phyloP scores from a whole-genome alignment of 2,797 vertebrate genomes.

The Ispidina picta region DNA sequence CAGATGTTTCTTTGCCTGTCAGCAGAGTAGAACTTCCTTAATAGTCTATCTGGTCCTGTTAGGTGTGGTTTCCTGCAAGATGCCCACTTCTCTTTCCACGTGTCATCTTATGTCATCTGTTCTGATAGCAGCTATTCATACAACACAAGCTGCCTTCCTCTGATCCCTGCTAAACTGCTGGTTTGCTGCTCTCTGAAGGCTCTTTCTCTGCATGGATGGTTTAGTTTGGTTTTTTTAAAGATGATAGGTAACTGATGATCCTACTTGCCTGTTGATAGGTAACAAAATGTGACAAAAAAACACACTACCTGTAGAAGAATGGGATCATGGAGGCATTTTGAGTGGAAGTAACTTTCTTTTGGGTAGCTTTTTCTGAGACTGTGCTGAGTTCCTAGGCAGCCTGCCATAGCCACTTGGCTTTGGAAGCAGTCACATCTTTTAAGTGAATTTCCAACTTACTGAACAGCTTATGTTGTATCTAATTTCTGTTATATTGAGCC shows the following conservation, averaged over 20 bases:
- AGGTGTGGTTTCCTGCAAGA: background rate
- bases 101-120: background rate
- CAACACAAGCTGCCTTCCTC: background rate
- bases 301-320: background rate
- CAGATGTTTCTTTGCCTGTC: background rate
- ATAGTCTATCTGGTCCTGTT: background rate
- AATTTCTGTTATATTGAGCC: background rate
- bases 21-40: background rate
- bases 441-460: background rate
- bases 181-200: background rate
- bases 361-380: background rate
- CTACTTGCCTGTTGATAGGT: background rate
- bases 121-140: background rate
- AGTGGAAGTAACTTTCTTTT: background rate
- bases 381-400: background rate
- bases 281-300: background rate
- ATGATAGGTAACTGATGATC: background rate
- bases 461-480: slow-evolving; percentile 21
- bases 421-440: background rate
- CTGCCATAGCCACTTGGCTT: slow-evolving; percentile 3
- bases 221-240: background rate
- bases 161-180: background rate
- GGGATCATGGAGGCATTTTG: background rate
- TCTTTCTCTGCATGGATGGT: background rate
- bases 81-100: background rate